Evolutionary conservation across 1,140 invertebrate genomes (phyloP).

Genomic region (Hylaeus volcanicus): DNA sequence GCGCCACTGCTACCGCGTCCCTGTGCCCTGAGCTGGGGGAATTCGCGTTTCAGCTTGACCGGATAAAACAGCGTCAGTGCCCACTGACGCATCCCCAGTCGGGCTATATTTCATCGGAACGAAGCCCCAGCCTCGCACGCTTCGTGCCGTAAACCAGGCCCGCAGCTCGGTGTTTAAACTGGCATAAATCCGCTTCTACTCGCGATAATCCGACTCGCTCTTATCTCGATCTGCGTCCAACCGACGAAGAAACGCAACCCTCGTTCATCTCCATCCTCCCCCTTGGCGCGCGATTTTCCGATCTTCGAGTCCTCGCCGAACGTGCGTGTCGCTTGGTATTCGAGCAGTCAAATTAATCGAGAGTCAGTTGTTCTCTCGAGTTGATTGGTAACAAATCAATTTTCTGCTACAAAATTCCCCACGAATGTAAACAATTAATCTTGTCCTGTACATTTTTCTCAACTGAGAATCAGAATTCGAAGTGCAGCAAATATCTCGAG

Average conservation of each 20-base stretch:
- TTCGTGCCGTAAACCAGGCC: constrained; percentile 63
- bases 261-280: background rate
- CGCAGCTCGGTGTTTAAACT: constrained; percentile 63
- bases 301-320: background rate
- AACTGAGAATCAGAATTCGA: no score
- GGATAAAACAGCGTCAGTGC: constrained; percentile 36
- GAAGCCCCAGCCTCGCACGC: constrained; percentile 22
- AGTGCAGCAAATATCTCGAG: no score
- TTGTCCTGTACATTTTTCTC: no score
- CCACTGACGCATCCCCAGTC: constrained; percentile 27
- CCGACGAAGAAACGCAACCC: background rate
- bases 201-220: constrained; percentile 48
- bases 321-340: background rate
- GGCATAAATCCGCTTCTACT: constrained; percentile 68
- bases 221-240: constrained; percentile 10
- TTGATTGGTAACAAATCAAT: no score
- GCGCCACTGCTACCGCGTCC: no score
- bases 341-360: background rate
- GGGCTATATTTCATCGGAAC: constrained; percentile 66
- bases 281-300: constrained; percentile 1
- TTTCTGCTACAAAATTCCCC: no score
- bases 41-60: constrained; percentile 35
- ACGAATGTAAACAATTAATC: no score
- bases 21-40: background rate
- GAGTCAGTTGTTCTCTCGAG: no score